Evolutionary conservation across 2,113 vertebrate species (phyloP).

Genomic region (Cathartes aura): DNA sequence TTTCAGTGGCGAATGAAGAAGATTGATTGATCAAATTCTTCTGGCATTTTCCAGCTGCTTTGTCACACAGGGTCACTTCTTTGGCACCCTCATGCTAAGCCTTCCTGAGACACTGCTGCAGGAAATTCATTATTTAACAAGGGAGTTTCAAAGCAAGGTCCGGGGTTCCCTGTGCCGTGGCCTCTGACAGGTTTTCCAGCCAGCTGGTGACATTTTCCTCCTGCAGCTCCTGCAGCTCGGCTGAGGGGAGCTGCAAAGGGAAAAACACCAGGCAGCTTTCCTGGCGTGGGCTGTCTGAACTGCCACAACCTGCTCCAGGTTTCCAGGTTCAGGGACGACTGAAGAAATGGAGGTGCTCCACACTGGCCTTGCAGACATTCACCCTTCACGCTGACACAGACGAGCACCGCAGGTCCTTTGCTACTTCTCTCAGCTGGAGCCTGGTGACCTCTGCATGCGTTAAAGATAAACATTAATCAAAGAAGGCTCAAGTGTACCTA

Average conservation of each 20-base stretch:
- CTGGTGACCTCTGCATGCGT: neutral
- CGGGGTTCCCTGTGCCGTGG: neutral
- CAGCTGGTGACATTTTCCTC: slow-evolving; percentile 26
- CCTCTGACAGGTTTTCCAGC: neutral
- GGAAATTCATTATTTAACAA: neutral
- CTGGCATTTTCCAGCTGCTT: slow-evolving; percentile 24
- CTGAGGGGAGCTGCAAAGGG: neutral
- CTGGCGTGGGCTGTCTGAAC: neutral
- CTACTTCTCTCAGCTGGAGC: neutral
- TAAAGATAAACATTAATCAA: neutral
- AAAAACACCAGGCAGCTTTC: neutral
- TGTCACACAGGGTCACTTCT: neutral
- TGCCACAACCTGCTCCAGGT: neutral
- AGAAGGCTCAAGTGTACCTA: neutral
- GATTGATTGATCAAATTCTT: neutral
- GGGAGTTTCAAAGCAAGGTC: neutral
- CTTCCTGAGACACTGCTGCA: neutral
- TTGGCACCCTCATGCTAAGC: neutral
- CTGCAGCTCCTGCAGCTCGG: neutral
- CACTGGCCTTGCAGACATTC: neutral
- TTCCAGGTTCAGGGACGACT: neutral
- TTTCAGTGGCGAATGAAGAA: neutral
- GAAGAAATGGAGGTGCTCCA: neutral
- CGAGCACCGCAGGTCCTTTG: neutral
- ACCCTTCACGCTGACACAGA: neutral